A percentile compares a stretch with the other conserved stretches of the same genome.
Evolutionary conservation across 2,888 invertebrate species (phyloP).

Genomic region (Mycalesis mineus): DNA sequence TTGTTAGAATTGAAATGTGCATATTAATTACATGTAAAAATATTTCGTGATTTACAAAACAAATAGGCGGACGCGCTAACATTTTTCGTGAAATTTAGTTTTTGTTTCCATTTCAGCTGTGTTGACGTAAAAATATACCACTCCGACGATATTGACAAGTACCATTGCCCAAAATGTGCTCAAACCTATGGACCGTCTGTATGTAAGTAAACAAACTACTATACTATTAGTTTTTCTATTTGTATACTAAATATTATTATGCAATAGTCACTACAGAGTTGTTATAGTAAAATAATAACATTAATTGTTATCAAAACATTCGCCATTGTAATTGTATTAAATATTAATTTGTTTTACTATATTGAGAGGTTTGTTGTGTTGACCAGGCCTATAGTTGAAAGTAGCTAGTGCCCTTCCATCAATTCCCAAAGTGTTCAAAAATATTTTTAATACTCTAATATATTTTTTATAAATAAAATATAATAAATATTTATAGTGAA

Average conservation of each 20-base stretch:
- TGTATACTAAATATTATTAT: background rate
- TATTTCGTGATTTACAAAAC: background rate
- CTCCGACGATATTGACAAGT: conserved; percentile 89
- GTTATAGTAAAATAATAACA: background rate
- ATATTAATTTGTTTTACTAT: background rate
- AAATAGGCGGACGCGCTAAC: conserved; percentile 12
- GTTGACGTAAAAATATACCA: conserved; percentile 87
- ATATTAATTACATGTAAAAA: background rate
- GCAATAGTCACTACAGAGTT: background rate
- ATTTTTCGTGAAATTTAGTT: background rate
- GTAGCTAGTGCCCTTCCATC: too few relatives aligned
- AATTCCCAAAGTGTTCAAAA: too few relatives aligned
- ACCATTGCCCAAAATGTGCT: conserved; percentile 89
- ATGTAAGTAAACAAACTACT: conserved; percentile 77
- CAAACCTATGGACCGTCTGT: conserved; percentile 86
- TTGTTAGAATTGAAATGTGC: background rate
- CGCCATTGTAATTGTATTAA: background rate
- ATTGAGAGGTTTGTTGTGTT: too few relatives aligned
- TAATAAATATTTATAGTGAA: too few relatives aligned
- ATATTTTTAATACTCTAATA: too few relatives aligned
- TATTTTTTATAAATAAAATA: too few relatives aligned
- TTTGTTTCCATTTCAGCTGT: conserved; percentile 78
- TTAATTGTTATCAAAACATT: background rate
- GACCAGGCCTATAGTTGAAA: too few relatives aligned
- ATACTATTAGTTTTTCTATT: background rate